These are phyloP conservation scores for Schizopygopsis malacanthus DNA, from an alignment of 2,797 vertebrate species.

Conservation along the genomic window DNA sequence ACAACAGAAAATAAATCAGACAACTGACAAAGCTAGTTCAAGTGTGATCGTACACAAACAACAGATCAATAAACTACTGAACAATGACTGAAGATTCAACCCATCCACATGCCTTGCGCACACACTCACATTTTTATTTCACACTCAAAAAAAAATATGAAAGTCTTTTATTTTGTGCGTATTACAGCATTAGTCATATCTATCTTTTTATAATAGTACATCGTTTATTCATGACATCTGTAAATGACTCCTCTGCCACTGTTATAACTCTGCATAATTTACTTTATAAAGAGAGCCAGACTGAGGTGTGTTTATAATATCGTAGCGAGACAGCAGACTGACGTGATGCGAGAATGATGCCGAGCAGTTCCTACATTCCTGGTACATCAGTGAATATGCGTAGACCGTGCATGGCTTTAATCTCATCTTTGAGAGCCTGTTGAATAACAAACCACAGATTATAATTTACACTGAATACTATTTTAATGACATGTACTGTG, in stretches of 20 bases:
- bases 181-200: conserved; percentile 47
- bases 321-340: neutral
- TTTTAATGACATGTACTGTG: neutral
- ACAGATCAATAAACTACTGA: neutral
- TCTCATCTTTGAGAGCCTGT: conserved; percentile 84
- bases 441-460: conserved; percentile 32
- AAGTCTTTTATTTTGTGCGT: conserved; percentile 68
- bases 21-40: neutral
- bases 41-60: neutral
- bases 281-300: conserved; percentile 8
- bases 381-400: conserved; percentile 83
- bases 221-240: neutral
- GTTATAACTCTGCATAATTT: conserved; percentile 25
- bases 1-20: neutral
- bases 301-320: neutral
- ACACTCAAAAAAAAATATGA: neutral
- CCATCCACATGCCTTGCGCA: neutral
- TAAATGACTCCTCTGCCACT: neutral
- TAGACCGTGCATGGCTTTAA: conserved; percentile 84
- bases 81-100: neutral
- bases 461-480: neutral
- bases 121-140: neutral
- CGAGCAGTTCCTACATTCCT: conserved; percentile 65
- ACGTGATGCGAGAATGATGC: neutral
- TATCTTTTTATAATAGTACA: neutral